A percentile compares a stretch with the other conserved stretches of the same genome.
Evolutionary conservation across 2,888 invertebrate species (phyloP).

Genomic region (Leptinotarsa haldemani): DNA sequence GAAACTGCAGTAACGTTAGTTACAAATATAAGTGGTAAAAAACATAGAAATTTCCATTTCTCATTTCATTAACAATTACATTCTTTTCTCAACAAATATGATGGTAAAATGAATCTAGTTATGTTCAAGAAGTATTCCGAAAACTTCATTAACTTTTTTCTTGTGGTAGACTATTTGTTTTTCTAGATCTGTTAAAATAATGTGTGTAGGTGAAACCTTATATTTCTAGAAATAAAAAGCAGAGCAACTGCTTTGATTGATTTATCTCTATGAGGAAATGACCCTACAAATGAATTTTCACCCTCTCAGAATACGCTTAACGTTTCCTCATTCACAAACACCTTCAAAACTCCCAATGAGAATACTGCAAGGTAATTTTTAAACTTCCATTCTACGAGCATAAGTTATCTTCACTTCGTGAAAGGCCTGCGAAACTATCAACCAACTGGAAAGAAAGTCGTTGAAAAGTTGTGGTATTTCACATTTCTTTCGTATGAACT

Average conservation of each 20-base stretch:
- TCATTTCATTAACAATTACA: too few relatives aligned
- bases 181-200: too few relatives aligned
- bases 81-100: too few relatives aligned
- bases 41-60: too few relatives aligned
- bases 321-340: neutral
- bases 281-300: neutral
- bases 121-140: too few relatives aligned
- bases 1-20: too few relatives aligned
- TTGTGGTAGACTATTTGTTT: too few relatives aligned
- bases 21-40: too few relatives aligned
- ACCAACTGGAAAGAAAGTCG: slow-evolving; percentile 27
- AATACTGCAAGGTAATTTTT: neutral
- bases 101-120: too few relatives aligned
- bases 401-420: slow-evolving; percentile 6
- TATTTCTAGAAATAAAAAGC: too few relatives aligned
- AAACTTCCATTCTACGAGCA: slow-evolving; percentile 4
- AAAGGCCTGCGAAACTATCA: slow-evolving; percentile 12
- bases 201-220: too few relatives aligned
- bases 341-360: neutral
- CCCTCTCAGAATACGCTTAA: neutral
- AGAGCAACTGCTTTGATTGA: neutral
- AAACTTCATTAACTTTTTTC: too few relatives aligned
- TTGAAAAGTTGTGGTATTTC: slow-evolving; percentile 39
- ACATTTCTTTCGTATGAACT: slow-evolving; percentile 33
- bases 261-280: neutral